phyloP scores from a whole-genome alignment of 2,888 invertebrate genomes.

The Himalopsyche anomala region DNA sequence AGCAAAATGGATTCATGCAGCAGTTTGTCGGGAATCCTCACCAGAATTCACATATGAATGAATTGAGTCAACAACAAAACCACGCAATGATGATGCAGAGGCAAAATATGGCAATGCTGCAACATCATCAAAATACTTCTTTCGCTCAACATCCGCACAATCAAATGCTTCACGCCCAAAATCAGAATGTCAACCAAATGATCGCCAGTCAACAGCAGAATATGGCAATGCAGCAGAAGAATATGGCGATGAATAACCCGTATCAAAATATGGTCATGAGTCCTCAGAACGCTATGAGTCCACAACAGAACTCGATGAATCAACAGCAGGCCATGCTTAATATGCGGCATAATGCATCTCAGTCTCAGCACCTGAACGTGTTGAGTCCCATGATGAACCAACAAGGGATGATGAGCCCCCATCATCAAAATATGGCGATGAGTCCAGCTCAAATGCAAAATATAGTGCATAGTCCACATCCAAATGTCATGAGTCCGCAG shows the following conservation, averaged over 20 bases:
- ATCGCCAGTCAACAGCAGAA: constrained; percentile 66
- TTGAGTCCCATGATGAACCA: constrained; percentile 67
- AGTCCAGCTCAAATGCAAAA: constrained; percentile 74
- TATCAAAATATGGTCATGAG: constrained; percentile 69
- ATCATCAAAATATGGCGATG: constrained; percentile 75
- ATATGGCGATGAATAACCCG: constrained; percentile 52
- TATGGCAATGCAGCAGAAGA: constrained; percentile 69
- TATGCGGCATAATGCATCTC: constrained; percentile 49
- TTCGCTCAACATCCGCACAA: constrained; percentile 38
- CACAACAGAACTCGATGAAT: constrained; percentile 59
- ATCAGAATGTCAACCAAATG: constrained; percentile 73
- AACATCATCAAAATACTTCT: constrained; percentile 45
- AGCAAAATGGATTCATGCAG: constrained; percentile 31
- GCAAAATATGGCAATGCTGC: constrained; percentile 53
- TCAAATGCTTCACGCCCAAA: constrained; percentile 13
- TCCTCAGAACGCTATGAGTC: constrained; percentile 65
- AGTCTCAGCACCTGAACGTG: constrained; percentile 52
- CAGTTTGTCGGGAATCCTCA: constrained; percentile 11
- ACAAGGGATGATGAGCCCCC: constrained; percentile 73
- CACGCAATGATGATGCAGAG: constrained; percentile 52
- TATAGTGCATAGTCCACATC: constrained; percentile 65
- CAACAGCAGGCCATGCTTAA: constrained; percentile 47
- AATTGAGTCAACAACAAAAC: constrained; percentile 37
- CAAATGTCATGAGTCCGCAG: constrained; percentile 63
- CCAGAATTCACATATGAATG: constrained; percentile 32